Evolutionary conservation across 2,797 vertebrate species (phyloP).

Genomic region (Myripristis murdjan): DNA sequence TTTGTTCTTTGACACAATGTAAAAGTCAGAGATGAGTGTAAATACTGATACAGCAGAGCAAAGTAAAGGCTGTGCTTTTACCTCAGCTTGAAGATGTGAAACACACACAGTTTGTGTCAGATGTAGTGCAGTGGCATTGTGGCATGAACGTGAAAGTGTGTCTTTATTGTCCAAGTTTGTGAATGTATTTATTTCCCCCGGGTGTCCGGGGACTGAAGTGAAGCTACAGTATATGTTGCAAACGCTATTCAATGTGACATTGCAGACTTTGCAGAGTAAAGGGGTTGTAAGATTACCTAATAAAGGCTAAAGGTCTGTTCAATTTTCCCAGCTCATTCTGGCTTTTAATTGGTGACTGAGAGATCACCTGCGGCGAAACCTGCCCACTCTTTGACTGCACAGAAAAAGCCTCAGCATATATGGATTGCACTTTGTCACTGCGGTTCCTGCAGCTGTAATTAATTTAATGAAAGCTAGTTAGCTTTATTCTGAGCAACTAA

Average conservation of each 20-base stretch:
- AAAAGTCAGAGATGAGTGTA: constrained; percentile 55
- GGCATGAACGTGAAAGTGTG: constrained; percentile 56
- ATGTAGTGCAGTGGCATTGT: constrained; percentile 39
- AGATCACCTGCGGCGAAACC: not conserved
- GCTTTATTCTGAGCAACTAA: not conserved
- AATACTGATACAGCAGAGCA: constrained; percentile 47
- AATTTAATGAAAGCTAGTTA: not conserved
- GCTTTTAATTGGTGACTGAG: not conserved
- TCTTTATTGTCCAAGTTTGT: constrained; percentile 43
- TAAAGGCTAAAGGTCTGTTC: constrained; percentile 33
- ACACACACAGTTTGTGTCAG: constrained; percentile 43
- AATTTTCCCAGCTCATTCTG: constrained; percentile 7
- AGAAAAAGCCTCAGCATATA: not conserved
- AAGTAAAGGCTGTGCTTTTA: constrained; percentile 61
- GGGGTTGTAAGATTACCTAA: constrained; percentile 31
- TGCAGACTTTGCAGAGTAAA: constrained; percentile 28
- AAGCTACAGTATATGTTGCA: constrained; percentile 58
- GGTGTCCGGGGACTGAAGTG: constrained; percentile 64
- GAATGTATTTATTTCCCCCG: constrained; percentile 65
- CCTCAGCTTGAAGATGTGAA: constrained; percentile 79
- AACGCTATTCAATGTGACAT: constrained; percentile 73
- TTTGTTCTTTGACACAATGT: constrained; percentile 36
- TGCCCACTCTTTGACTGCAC: not conserved
- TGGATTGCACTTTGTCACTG: not conserved
- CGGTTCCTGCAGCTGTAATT: not conserved